A percentile compares a stretch with the other conserved stretches of the same genome.
Conservation (phyloP, 2,888 invertebrate species). For the Drosophila cognata region DNA sequence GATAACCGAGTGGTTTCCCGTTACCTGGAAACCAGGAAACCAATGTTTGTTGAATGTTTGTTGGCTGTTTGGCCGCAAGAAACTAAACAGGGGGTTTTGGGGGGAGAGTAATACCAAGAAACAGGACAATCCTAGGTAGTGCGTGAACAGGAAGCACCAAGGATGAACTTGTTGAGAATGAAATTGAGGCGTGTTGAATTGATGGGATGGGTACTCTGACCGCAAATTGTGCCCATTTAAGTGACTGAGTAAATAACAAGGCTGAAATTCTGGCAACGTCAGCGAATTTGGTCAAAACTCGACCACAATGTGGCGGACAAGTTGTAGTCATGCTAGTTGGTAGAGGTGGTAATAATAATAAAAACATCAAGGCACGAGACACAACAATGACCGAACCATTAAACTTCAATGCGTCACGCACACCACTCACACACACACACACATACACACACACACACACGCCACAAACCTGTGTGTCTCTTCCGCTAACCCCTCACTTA, state of each 20-base stretch:
- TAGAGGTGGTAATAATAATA: conserved; percentile 13
- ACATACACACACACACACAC: not conserved
- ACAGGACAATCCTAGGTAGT: conserved; percentile 26
- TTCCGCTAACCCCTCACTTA: not conserved
- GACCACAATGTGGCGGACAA: conserved; percentile 31
- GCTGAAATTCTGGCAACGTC: not conserved
- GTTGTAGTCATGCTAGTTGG: not conserved
- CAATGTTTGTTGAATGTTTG: conserved; percentile 51
- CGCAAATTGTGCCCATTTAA: conserved; percentile 62
- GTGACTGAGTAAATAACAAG: conserved; percentile 49
- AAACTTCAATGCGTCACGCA: conserved; percentile 72
- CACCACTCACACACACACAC: conserved; percentile 6
- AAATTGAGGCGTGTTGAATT: not conserved
- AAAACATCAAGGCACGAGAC: conserved; percentile 18
- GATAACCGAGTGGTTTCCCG: conserved; percentile 10
- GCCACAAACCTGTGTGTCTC: conserved; percentile 15
- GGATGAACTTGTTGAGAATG: conserved; percentile 22
- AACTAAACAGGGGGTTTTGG: conserved; percentile 39
- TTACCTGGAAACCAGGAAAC: conserved; percentile 53
- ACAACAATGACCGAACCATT: conserved; percentile 57
- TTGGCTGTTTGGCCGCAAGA: conserved; percentile 56
- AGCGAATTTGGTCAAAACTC: conserved; percentile 12
- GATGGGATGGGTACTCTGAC: conserved; percentile 6
- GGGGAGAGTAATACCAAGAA: not conserved
- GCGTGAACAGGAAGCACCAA: conserved; percentile 32